Conservation (phyloP, 2,113 vertebrate genomes). For the Tachysurus vachellii region DNA sequence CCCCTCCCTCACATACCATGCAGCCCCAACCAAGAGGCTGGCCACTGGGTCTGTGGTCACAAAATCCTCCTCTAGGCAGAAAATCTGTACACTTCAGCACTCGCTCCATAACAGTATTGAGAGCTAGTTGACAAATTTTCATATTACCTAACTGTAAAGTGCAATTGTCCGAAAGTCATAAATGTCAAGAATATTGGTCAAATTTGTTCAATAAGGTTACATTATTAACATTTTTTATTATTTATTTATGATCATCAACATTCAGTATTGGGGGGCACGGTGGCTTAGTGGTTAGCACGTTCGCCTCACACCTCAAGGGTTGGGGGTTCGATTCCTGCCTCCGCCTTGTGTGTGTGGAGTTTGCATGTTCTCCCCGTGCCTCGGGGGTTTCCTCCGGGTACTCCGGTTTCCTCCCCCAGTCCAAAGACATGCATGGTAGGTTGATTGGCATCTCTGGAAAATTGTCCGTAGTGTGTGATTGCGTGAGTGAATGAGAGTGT, state of each 20-base stretch:
- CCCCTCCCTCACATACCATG: slow-evolving; percentile 54
- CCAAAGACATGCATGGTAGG: no score
- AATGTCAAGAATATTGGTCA: neutral
- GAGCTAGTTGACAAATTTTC: neutral
- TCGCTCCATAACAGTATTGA: neutral
- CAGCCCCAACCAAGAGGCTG: slow-evolving; percentile 55
- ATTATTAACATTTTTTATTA: neutral
- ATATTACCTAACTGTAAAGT: neutral
- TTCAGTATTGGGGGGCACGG: neutral
- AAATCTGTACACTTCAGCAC: neutral
- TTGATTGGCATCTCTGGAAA: no score
- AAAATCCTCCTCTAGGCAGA: slow-evolving; percentile 25
- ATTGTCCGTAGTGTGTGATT: no score
- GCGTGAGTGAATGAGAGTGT: no score
- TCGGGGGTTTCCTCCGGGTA: no score
- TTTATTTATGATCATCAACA: neutral
- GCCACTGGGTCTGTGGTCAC: slow-evolving; percentile 48
- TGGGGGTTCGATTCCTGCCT: no score
- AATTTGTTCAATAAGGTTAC: neutral
- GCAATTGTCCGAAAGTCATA: neutral
- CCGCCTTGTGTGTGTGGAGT: no score
- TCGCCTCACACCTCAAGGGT: no score
- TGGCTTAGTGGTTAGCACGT: no score
- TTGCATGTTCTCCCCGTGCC: no score
- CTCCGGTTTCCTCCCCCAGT: no score